These are phyloP conservation scores for Phaenicophaeus curvirostris DNA, from an alignment of 2,797 vertebrate species.

Conservation along the genomic window DNA sequence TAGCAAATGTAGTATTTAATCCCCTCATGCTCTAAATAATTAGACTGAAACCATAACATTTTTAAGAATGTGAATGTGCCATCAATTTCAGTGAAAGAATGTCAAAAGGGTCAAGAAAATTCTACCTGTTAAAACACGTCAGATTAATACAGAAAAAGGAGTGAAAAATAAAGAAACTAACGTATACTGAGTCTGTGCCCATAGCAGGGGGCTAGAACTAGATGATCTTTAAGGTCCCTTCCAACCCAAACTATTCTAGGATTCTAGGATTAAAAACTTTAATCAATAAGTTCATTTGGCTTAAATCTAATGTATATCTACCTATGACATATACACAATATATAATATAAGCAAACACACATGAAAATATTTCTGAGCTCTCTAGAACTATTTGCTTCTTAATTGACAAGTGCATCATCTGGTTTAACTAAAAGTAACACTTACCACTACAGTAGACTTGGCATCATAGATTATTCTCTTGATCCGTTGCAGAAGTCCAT, in stretches of 20 bases:
- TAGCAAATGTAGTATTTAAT: not conserved
- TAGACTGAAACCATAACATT: not conserved
- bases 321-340: too few species aligned
- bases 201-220: too few species aligned
- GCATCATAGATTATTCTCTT: slow-evolving; percentile 93
- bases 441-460: slow-evolving; percentile 92
- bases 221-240: too few species aligned
- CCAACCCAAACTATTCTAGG: too few species aligned
- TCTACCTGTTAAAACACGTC: not conserved
- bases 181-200: too few species aligned
- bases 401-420: not conserved
- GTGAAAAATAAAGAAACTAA: not conserved
- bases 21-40: not conserved
- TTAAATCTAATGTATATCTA: too few species aligned
- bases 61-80: not conserved
- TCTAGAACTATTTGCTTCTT: not conserved
- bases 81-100: not conserved
- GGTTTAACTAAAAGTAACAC: slow-evolving; percentile 40
- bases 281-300: not conserved
- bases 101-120: not conserved
- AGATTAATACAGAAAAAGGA: not conserved
- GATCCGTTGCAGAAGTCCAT: slow-evolving; percentile 91
- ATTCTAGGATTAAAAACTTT: not conserved
- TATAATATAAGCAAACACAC: not conserved
- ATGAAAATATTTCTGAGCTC: not conserved